These are phyloP conservation scores for Atherinosoma microstoma DNA, from an alignment of 2,797 vertebrate species.

Conservation along the genomic window DNA sequence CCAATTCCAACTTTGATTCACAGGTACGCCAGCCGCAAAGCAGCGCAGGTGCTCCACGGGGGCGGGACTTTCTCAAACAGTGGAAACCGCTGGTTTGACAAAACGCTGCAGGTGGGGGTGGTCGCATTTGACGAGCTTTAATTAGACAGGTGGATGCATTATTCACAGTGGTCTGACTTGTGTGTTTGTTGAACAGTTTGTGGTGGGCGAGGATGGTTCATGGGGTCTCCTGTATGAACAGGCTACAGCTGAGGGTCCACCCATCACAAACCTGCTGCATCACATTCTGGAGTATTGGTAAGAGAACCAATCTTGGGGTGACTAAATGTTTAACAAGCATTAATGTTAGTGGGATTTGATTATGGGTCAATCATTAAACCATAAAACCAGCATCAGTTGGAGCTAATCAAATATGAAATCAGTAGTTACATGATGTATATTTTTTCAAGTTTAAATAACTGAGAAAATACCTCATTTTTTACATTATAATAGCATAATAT, in stretches of 20 bases:
- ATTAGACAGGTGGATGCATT: background rate
- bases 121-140: fast-evolving
- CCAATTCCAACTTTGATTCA: slow-evolving; percentile 35
- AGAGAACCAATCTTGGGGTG: slow-evolving; percentile 30
- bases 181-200: slow-evolving; percentile 72
- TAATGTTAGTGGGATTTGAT: background rate
- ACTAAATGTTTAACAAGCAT: background rate
- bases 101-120: slow-evolving; percentile 84
- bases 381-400: background rate
- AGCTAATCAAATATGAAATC: background rate
- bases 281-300: slow-evolving; percentile 86
- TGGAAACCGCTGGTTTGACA: slow-evolving; percentile 91
- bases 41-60: slow-evolving; percentile 87
- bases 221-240: slow-evolving; percentile 89
- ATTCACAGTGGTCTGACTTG: background rate
- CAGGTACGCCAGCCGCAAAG: slow-evolving; percentile 88
- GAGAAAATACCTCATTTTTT: background rate
- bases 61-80: slow-evolving; percentile 89
- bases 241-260: slow-evolving; percentile 86
- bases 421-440: background rate
- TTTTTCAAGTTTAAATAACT: background rate
- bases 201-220: slow-evolving; percentile 86
- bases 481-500: too few relatives aligned
- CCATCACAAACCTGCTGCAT: slow-evolving; percentile 82
- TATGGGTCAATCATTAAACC: background rate